Conservation (phyloP, 2,797 vertebrate genomes). For the Scarus forsteni region DNA sequence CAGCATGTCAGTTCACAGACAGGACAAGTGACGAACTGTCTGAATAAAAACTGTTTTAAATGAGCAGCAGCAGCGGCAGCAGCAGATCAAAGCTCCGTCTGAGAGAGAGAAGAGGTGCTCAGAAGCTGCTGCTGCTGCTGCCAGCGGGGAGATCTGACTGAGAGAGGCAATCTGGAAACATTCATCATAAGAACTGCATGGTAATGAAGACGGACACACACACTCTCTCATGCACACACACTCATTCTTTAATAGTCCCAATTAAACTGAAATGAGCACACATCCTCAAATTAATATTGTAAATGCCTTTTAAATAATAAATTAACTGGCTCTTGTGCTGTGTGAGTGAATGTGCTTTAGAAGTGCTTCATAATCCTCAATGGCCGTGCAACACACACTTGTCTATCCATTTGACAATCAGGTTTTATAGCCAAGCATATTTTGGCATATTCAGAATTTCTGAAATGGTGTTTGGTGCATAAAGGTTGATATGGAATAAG, state of each 20-base stretch:
- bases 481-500: too few species aligned
- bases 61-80: not conserved
- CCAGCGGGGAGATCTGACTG: constrained; percentile 31
- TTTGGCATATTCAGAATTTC: too few species aligned
- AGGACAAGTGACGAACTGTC: not conserved
- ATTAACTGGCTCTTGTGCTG: constrained; percentile 9
- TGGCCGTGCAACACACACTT: not conserved
- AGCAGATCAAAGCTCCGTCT: constrained; percentile 28
- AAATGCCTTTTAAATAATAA: constrained; percentile 55
- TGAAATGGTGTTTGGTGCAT: too few species aligned
- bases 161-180: constrained; percentile 25
- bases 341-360: not conserved
- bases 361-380: not conserved
- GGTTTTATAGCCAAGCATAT: too few species aligned
- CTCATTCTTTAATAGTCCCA: constrained; percentile 25
- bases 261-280: constrained; percentile 45
- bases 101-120: not conserved
- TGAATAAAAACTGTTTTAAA: constrained; percentile 6
- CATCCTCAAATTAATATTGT: constrained; percentile 46
- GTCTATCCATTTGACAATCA: not conserved
- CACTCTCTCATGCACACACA: constrained; percentile 6
- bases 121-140: constrained; percentile 14
- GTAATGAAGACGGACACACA: not conserved
- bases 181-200: constrained; percentile 36
- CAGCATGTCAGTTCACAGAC: not conserved